phyloP scores from a whole-genome alignment of 2,113 vertebrate genomes.

The Orientallactaga bullata region DNA sequence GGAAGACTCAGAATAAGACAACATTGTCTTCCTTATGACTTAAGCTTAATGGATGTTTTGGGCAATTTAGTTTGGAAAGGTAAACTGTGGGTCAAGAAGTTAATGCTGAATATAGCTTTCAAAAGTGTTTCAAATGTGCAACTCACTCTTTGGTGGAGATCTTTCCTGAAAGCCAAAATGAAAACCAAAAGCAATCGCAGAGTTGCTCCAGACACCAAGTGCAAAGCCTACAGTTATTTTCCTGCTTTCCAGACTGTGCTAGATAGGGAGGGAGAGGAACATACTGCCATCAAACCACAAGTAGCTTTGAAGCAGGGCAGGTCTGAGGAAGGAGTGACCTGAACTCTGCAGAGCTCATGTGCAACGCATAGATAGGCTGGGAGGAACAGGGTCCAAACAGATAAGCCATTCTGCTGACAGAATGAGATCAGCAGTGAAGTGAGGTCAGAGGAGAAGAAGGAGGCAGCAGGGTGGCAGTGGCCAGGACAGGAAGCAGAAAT shows the following conservation, averaged over 20 bases:
- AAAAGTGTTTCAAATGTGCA: constrained; percentile 41
- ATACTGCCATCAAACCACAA: not conserved
- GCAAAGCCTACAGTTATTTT: not conserved
- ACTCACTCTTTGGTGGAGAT: not conserved
- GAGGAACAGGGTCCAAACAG: not conserved
- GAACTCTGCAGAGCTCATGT: not conserved
- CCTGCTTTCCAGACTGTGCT: not conserved
- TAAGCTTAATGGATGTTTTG: constrained; percentile 45
- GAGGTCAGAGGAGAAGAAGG: not conserved
- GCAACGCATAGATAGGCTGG: not conserved
- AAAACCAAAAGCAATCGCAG: not conserved
- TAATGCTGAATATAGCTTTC: constrained; percentile 40
- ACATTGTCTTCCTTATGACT: constrained; percentile 26
- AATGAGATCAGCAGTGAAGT: not conserved
- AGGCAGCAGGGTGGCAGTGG: not conserved
- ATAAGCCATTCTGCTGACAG: not conserved
- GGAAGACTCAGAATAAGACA: constrained; percentile 22
- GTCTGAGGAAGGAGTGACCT: not conserved
- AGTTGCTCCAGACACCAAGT: not conserved
- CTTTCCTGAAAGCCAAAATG: constrained; percentile 51
- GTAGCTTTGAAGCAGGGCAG: not conserved
- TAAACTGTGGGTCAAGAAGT: constrained; percentile 28
- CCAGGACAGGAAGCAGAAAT: not conserved
- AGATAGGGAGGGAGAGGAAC: not conserved
- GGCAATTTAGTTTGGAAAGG: constrained; percentile 52